phyloP scores from a whole-genome alignment of 2,888 invertebrate species.

The Lamproptera curius region DNA sequence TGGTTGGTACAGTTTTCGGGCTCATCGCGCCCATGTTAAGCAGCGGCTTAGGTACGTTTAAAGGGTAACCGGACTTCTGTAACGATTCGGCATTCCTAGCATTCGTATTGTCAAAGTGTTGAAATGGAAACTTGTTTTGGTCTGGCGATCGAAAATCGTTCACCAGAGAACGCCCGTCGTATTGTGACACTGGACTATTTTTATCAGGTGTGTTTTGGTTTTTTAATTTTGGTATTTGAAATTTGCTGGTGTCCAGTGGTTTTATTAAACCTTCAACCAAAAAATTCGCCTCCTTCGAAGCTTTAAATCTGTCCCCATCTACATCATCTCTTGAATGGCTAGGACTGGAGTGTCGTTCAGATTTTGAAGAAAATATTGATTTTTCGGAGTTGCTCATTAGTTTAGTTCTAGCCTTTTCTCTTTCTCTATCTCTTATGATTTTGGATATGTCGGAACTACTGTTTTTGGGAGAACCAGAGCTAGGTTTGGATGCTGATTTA shows the following conservation, averaged over 20 bases:
- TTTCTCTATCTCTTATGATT: slow-evolving; percentile 79
- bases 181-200: slow-evolving; percentile 58
- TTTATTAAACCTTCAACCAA: slow-evolving; percentile 87
- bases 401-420: slow-evolving; percentile 77
- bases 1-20: slow-evolving; percentile 56
- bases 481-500: slow-evolving; percentile 68
- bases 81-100: slow-evolving; percentile 52
- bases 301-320: slow-evolving; percentile 81
- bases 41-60: slow-evolving; percentile 68
- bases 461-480: slow-evolving; percentile 80
- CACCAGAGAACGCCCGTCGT: slow-evolving; percentile 63
- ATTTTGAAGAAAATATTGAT: slow-evolving; percentile 80
- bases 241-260: slow-evolving; percentile 87
- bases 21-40: slow-evolving; percentile 66
- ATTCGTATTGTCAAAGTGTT: slow-evolving; percentile 61
- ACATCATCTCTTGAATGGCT: slow-evolving; percentile 81
- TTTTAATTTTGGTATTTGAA: slow-evolving; percentile 90
- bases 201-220: slow-evolving; percentile 71
- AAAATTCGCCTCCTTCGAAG: slow-evolving; percentile 79
- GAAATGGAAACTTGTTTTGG: slow-evolving; percentile 65
- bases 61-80: slow-evolving; percentile 64
- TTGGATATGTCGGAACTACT: slow-evolving; percentile 76
- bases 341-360: slow-evolving; percentile 83
- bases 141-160: slow-evolving; percentile 68
- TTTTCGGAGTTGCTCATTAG: slow-evolving; percentile 80